Percentiles rank a stretch among this genome's conserved stretches.
Evolutionary conservation across 2,113 vertebrate genomes (phyloP).

Genomic region (Edolisoma coerulescens): DNA sequence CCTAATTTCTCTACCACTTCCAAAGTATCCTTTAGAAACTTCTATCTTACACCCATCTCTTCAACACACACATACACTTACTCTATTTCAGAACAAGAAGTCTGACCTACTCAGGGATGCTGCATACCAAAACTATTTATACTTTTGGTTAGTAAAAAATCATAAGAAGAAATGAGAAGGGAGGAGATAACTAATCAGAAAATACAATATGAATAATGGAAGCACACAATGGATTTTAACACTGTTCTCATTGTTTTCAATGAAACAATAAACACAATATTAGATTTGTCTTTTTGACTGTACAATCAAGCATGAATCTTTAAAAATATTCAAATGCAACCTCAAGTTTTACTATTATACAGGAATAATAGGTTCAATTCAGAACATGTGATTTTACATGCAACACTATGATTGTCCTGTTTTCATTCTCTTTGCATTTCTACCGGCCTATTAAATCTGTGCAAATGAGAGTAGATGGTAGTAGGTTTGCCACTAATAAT

Average conservation of each 20-base stretch:
- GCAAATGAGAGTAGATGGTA: background rate
- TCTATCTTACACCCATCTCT: background rate
- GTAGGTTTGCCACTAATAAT: background rate
- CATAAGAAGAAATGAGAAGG: accelerated
- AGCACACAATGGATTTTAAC: background rate
- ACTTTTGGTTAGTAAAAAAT: background rate
- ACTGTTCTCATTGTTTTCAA: background rate
- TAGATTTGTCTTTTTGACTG: background rate
- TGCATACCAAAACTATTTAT: background rate
- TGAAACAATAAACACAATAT: background rate
- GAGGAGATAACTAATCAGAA: background rate
- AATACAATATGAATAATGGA: background rate
- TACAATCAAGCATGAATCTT: background rate
- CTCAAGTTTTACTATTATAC: background rate
- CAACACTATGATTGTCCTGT: background rate
- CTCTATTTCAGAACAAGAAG: background rate
- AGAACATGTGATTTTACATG: background rate
- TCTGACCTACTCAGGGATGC: background rate
- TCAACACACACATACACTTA: background rate
- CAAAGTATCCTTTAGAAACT: background rate
- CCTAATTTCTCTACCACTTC: background rate
- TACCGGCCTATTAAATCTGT: background rate
- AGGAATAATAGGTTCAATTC: background rate
- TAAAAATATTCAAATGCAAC: background rate
- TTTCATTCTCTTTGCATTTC: background rate